Evolutionary conservation across 92 coral and sea anemone genomes (phyloP).

Genomic region (Zoanthus solanderi): DNA sequence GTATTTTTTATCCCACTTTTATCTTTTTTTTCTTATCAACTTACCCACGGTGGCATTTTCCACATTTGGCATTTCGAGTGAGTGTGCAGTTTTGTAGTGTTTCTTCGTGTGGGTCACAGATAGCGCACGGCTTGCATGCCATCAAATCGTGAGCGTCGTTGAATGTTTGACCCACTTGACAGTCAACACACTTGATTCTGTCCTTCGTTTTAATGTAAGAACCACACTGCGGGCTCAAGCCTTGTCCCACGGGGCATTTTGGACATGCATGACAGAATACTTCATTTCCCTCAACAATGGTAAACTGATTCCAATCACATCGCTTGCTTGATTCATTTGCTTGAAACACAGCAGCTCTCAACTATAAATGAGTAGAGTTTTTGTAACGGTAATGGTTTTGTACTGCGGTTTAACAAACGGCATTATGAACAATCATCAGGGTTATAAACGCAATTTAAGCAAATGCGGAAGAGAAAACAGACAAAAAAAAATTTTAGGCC

Average conservation of each 20-base stretch:
- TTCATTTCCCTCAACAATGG: slow-evolving; percentile 25
- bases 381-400: too few relatives aligned
- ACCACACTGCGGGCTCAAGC: slow-evolving; percentile 81
- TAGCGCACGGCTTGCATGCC: slow-evolving; percentile 76
- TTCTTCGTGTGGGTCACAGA: slow-evolving; percentile 71
- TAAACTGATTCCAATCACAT: slow-evolving; percentile 66
- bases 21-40: neutral
- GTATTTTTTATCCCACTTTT: neutral
- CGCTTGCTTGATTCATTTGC: slow-evolving; percentile 3
- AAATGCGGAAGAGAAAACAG: too few relatives aligned
- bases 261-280: slow-evolving; percentile 68
- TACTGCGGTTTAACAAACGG: too few relatives aligned
- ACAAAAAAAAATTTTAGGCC: too few relatives aligned
- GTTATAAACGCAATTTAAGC: too few relatives aligned
- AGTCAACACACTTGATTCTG: slow-evolving; percentile 52
- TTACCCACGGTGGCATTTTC: slow-evolving; percentile 81
- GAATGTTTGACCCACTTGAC: slow-evolving; percentile 61
- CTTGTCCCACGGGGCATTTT: slow-evolving; percentile 65
- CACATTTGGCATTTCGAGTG: slow-evolving; percentile 71
- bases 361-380: neutral
- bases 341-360: slow-evolving; percentile 6
- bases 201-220: slow-evolving; percentile 62
- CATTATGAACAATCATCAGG: too few relatives aligned
- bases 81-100: slow-evolving; percentile 66
- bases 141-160: slow-evolving; percentile 65